Conservation (phyloP, 2,888 invertebrate species). For the Syrista parreyssii region DNA sequence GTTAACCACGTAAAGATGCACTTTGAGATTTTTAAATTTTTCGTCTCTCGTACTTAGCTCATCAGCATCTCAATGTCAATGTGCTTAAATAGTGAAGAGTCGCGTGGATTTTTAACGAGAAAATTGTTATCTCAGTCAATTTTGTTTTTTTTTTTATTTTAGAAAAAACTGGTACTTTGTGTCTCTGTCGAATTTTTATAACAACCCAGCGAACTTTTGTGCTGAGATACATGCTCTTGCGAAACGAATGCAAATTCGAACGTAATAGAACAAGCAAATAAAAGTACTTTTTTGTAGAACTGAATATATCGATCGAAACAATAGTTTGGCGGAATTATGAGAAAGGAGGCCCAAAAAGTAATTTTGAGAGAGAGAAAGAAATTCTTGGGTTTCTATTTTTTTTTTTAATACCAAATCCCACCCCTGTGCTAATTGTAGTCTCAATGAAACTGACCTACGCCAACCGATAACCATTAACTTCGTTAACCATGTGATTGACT, state of each 20-base stretch:
- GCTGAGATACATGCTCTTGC: conserved; percentile 55
- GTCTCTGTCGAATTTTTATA: conserved; percentile 19
- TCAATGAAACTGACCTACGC: not conserved
- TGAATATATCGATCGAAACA: conserved; percentile 14
- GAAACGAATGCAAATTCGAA: conserved; percentile 40
- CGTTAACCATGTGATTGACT: not conserved
- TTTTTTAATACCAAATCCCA: not conserved
- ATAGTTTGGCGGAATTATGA: not conserved
- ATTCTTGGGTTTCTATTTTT: not conserved
- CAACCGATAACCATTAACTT: not conserved
- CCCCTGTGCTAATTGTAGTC: not conserved
- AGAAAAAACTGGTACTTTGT: not conserved
- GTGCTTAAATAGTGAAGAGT: not conserved
- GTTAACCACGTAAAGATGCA: not conserved
- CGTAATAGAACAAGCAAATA: conserved; percentile 20
- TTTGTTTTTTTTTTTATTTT: not conserved
- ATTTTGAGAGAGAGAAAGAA: not conserved
- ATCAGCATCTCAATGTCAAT: not conserved
- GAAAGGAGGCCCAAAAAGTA: not conserved
- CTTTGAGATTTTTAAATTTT: not conserved
- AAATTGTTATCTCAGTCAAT: too few species aligned
- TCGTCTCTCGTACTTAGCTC: not conserved
- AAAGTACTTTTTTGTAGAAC: conserved; percentile 10
- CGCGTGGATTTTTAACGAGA: not conserved
- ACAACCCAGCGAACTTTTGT: conserved; percentile 50